A percentile compares a stretch with the other conserved stretches of the same genome.
Conservation (phyloP, 2,113 vertebrate species). For the Dicentrarchus labrax region DNA sequence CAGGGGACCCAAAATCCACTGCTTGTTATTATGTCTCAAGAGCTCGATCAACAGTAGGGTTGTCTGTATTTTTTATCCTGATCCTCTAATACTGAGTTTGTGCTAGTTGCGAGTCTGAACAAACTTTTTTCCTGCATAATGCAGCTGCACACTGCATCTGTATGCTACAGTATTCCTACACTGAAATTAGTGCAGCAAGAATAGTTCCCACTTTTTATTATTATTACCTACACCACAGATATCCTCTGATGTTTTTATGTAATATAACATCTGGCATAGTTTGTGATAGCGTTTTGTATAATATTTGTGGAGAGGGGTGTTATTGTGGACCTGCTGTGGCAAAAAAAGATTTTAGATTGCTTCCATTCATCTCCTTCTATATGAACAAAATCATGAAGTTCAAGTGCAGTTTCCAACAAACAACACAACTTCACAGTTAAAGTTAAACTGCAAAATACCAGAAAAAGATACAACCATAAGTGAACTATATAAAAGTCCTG, state of each 20-base stretch:
- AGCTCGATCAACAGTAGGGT: not conserved
- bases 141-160: too few species aligned
- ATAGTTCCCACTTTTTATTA: too few species aligned
- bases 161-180: too few species aligned
- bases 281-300: not conserved
- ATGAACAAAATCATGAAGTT: not conserved
- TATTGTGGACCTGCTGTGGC: not conserved
- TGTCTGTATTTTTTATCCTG: not conserved
- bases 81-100: not conserved
- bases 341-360: too few species aligned
- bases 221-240: not conserved
- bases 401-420: too few species aligned
- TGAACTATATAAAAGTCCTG: too few species aligned
- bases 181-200: too few species aligned
- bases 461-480: not conserved
- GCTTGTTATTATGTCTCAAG: not conserved
- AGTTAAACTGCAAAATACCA: too few species aligned
- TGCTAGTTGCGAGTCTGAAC: not conserved
- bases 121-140: not conserved
- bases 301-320: not conserved
- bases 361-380: too few species aligned
- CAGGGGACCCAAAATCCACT: too few species aligned
- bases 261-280: conserved; percentile 9
- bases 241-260: not conserved
- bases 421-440: too few species aligned